Conservation (phyloP, 2,888 invertebrate species). For the Brassicogethes aeneus region DNA sequence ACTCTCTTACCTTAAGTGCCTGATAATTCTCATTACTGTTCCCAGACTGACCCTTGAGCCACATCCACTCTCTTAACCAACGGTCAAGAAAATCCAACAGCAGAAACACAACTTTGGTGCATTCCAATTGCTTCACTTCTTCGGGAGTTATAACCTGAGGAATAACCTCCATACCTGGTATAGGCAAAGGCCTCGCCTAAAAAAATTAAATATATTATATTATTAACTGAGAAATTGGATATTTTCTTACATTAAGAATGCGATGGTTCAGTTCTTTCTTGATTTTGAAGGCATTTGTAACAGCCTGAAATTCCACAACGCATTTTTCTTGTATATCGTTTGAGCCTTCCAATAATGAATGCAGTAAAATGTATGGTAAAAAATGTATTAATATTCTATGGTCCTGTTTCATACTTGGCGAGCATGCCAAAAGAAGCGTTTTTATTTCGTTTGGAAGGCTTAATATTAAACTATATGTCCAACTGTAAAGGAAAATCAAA, state of each 20-base stretch:
- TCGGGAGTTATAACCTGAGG: conserved; percentile 19
- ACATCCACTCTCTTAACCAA: conserved; percentile 60
- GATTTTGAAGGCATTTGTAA: conserved; percentile 37
- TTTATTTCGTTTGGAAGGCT: conserved; percentile 51
- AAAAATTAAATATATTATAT: neutral
- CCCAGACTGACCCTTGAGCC: conserved; percentile 23
- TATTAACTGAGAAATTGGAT: neutral
- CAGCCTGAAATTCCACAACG: conserved; percentile 48
- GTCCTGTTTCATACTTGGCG: conserved; percentile 67
- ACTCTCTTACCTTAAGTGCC: neutral
- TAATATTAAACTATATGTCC: conserved; percentile 62
- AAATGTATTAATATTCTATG: conserved; percentile 62
- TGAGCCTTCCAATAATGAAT: conserved; percentile 49
- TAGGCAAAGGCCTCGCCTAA: conserved; percentile 22
- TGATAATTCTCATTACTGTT: neutral
- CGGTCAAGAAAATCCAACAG: conserved; percentile 67
- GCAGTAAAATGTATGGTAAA: conserved; percentile 63
- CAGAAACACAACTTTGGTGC: conserved; percentile 61
- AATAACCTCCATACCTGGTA: conserved; percentile 17
- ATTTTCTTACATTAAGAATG: conserved; percentile 23
- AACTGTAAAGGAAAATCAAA: conserved; percentile 39
- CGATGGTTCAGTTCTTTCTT: conserved; percentile 19
- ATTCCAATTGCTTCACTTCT: conserved; percentile 44
- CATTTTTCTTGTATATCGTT: conserved; percentile 39
- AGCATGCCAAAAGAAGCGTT: conserved; percentile 57